These are phyloP conservation scores for Toxostoma redivivum DNA, from an alignment of 2,113 vertebrate species.

Conservation along the genomic window DNA sequence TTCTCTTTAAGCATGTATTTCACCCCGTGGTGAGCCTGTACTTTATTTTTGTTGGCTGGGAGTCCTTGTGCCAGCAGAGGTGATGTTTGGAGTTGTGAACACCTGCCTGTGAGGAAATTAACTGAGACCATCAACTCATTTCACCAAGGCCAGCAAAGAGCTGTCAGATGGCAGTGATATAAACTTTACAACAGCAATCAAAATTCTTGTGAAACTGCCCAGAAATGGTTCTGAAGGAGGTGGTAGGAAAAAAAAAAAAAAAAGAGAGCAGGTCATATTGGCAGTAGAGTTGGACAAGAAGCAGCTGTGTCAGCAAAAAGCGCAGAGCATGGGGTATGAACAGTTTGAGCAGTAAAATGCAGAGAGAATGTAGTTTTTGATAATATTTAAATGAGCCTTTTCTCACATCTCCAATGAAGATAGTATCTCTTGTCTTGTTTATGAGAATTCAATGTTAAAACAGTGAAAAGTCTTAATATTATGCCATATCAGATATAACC, in stretches of 20 bases:
- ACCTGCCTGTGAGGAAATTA: background rate
- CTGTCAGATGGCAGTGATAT: conserved; percentile 13
- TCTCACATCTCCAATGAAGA: background rate
- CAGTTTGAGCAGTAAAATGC: background rate
- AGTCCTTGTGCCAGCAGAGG: background rate
- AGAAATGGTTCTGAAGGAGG: conserved; percentile 12
- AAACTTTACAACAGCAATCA: conserved; percentile 33
- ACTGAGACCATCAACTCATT: background rate
- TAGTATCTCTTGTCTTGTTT: background rate
- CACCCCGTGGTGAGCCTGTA: background rate
- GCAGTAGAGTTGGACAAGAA: background rate
- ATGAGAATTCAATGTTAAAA: background rate
- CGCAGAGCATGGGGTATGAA: background rate
- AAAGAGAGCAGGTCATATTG: background rate
- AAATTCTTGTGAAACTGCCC: conserved; percentile 33
- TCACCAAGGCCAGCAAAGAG: background rate
- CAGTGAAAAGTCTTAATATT: background rate
- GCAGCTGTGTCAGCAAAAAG: conserved; percentile 20
- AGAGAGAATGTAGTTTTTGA: background rate
- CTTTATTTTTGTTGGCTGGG: background rate
- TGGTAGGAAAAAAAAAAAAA: background rate
- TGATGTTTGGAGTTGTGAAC: background rate
- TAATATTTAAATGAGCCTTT: background rate
- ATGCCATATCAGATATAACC: background rate
- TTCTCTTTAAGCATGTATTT: background rate